phyloP scores from a whole-genome alignment of 2,113 vertebrate species.

The Okapia johnstoni region DNA sequence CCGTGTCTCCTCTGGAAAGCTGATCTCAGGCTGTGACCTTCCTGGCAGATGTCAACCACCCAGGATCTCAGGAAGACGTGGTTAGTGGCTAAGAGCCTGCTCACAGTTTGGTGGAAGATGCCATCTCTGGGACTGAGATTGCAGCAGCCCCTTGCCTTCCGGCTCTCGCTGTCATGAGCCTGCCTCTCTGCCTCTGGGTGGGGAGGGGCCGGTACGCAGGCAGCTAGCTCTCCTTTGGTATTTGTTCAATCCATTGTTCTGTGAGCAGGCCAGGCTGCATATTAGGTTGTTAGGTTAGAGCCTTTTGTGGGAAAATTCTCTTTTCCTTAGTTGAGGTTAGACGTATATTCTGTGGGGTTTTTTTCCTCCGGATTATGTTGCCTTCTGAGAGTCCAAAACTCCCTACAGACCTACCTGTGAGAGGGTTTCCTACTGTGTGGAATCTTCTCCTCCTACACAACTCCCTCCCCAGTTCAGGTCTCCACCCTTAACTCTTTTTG shows the following conservation, averaged over 20 bases:
- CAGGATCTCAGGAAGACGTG: not conserved
- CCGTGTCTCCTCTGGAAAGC: not conserved
- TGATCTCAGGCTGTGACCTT: not conserved
- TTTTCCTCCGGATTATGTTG: not conserved
- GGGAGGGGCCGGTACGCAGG: not conserved
- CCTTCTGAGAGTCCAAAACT: not conserved
- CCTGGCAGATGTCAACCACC: not conserved
- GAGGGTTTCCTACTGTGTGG: not conserved
- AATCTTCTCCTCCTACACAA: not conserved
- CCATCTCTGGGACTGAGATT: not conserved
- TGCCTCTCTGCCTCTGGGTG: not conserved
- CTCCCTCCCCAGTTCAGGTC: not conserved
- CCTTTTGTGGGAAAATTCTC: not conserved
- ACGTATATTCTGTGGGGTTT: rapidly evolving
- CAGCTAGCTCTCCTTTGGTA: not conserved
- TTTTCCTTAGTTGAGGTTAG: not conserved
- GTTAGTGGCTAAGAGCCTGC: not conserved
- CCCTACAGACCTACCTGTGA: not conserved
- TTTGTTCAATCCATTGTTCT: not conserved
- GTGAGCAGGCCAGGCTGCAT: not conserved
- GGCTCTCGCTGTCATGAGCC: not conserved
- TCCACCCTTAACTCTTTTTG: not conserved
- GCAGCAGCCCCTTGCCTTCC: not conserved
- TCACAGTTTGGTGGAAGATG: not conserved
- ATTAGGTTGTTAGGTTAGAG: not conserved